A percentile compares a stretch with the other conserved stretches of the same genome.
Evolutionary conservation across 2,113 vertebrate genomes (phyloP).

Genomic region (Pristiophorus japonicus): DNA sequence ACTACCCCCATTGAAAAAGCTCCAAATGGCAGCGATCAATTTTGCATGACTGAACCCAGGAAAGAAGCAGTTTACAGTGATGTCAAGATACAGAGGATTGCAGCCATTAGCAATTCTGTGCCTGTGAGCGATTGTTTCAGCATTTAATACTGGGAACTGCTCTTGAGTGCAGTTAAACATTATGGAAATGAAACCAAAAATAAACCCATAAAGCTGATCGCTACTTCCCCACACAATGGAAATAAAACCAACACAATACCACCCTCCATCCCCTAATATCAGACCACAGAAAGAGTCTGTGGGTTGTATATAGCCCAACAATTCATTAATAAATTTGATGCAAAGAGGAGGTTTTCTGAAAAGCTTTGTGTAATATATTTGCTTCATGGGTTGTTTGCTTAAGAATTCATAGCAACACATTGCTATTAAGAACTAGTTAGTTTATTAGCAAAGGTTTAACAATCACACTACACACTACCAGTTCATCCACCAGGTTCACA

Average conservation of each 20-base stretch:
- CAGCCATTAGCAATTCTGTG: background rate
- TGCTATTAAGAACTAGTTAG: no score
- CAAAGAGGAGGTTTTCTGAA: background rate
- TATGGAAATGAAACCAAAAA: background rate
- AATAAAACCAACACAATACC: background rate
- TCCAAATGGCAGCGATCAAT: background rate
- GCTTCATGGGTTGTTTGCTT: no score
- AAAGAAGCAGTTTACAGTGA: background rate
- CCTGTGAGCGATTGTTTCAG: background rate
- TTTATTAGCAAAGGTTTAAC: no score
- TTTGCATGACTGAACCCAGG: background rate
- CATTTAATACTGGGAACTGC: background rate
- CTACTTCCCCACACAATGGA: background rate
- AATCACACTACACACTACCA: no score
- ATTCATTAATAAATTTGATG: background rate
- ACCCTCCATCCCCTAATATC: background rate
- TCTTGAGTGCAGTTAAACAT: background rate
- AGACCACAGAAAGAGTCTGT: background rate
- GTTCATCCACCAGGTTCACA: no score
- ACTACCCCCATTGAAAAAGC: background rate
- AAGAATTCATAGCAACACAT: no score
- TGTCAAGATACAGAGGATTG: background rate
- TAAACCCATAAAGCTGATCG: background rate
- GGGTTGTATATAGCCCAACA: background rate
- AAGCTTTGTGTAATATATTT: no score